Conservation (phyloP, 2,797 vertebrate species). For the Spheniscus humboldti region DNA sequence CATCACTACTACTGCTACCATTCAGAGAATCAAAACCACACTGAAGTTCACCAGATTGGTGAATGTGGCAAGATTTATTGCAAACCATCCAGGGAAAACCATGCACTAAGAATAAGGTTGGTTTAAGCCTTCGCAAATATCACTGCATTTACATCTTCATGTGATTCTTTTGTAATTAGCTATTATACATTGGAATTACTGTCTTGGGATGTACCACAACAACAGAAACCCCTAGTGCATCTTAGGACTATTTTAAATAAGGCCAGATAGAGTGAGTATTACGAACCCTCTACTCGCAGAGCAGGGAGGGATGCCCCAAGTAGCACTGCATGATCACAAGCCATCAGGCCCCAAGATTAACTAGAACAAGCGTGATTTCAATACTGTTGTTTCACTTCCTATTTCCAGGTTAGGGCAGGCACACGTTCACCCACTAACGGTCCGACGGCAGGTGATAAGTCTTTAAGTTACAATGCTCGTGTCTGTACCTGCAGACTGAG, state of each 20-base stretch:
- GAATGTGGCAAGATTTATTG: neutral
- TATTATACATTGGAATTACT: neutral
- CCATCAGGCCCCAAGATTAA: neutral
- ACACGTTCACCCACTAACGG: fast-evolving
- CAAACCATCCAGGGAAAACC: neutral
- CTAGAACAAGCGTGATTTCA: no score
- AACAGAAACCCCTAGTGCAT: neutral
- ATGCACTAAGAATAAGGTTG: neutral
- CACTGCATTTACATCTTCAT: neutral
- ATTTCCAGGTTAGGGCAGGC: neutral
- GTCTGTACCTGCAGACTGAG: neutral
- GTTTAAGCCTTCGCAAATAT: neutral
- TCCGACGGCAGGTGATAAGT: fast-evolving
- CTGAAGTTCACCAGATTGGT: neutral
- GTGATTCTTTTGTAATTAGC: neutral
- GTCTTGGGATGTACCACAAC: neutral
- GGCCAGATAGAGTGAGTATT: neutral
- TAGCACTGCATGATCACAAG: neutral
- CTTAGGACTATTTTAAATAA: neutral
- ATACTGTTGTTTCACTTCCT: no score
- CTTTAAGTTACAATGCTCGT: fast-evolving
- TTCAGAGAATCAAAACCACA: neutral
- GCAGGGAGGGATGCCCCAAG: neutral
- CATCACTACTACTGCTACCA: no score
- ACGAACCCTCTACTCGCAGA: fast-evolving